A percentile compares a stretch with the other conserved stretches of the same genome.
These are phyloP conservation scores for Tricholauxania praeusta DNA, from an alignment of 2,888 invertebrate species.

Conservation along the genomic window DNA sequence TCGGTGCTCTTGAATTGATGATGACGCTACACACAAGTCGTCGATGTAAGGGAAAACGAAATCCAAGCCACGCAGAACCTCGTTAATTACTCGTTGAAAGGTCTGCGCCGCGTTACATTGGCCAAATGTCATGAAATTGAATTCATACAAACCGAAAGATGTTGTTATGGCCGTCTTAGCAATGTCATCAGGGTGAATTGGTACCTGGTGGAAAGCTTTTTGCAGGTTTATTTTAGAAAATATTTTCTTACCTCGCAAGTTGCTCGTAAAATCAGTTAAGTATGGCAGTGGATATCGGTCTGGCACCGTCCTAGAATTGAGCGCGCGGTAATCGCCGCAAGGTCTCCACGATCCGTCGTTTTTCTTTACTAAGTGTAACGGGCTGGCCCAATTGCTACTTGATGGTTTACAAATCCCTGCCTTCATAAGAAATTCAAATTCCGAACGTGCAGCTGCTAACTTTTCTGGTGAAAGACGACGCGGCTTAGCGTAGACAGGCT, in stretches of 20 bases:
- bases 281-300: not conserved
- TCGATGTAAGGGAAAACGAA: constrained; percentile 38
- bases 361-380: too few species aligned
- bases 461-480: too few species aligned
- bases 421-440: too few species aligned
- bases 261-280: not conserved
- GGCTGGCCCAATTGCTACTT: too few species aligned
- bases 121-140: constrained; percentile 23
- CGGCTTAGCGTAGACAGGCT: too few species aligned
- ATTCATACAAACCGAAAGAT: constrained; percentile 39
- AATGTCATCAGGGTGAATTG: constrained; percentile 19
- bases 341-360: too few species aligned
- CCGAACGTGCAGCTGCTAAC: too few species aligned
- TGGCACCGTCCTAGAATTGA: too few species aligned
- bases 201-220: constrained; percentile 16
- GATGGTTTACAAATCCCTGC: too few species aligned
- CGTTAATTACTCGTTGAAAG: constrained; percentile 34
- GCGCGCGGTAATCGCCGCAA: too few species aligned
- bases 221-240: not conserved
- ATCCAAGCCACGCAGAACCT: constrained; percentile 17
- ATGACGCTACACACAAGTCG: constrained; percentile 24
- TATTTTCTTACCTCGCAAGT: not conserved
- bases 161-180: constrained; percentile 36
- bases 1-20: constrained; percentile 22
- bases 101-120: constrained; percentile 35